phyloP scores from a whole-genome alignment of 2,888 invertebrate species.

The Thera britannica region DNA sequence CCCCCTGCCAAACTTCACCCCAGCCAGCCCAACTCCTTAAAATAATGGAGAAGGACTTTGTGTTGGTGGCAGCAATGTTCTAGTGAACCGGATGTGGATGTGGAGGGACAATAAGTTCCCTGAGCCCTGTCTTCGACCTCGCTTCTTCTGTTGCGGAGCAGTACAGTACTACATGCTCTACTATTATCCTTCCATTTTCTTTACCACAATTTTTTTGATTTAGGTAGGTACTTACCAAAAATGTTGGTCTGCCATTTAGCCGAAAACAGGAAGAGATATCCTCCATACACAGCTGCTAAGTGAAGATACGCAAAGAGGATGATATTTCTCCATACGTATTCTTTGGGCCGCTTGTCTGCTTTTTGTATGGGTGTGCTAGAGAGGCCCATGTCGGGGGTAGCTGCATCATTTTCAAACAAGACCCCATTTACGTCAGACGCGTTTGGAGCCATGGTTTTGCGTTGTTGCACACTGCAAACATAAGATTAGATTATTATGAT shows the following conservation, averaged over 20 bases:
- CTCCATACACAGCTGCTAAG: slow-evolving; percentile 89
- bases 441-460: slow-evolving; percentile 74
- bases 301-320: slow-evolving; percentile 91
- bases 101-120: no score
- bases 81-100: no score
- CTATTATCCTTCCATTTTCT: no score
- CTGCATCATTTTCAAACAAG: slow-evolving; percentile 77
- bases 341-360: slow-evolving; percentile 83
- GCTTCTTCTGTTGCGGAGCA: no score
- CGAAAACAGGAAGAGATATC: slow-evolving; percentile 89
- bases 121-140: no score
- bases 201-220: no score
- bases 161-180: no score
- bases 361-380: slow-evolving; percentile 65
- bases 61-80: no score
- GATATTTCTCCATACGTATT: slow-evolving; percentile 93
- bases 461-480: slow-evolving; percentile 47
- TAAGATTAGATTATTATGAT: slow-evolving; percentile 30
- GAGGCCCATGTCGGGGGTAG: slow-evolving; percentile 75
- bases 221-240: slow-evolving; percentile 85
- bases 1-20: no score
- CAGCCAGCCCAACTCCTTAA: no score
- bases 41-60: no score
- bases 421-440: slow-evolving; percentile 74
- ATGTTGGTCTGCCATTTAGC: slow-evolving; percentile 89